These are phyloP conservation scores for Puma concolor DNA, from an alignment of 2,113 vertebrate genomes.

Conservation along the genomic window DNA sequence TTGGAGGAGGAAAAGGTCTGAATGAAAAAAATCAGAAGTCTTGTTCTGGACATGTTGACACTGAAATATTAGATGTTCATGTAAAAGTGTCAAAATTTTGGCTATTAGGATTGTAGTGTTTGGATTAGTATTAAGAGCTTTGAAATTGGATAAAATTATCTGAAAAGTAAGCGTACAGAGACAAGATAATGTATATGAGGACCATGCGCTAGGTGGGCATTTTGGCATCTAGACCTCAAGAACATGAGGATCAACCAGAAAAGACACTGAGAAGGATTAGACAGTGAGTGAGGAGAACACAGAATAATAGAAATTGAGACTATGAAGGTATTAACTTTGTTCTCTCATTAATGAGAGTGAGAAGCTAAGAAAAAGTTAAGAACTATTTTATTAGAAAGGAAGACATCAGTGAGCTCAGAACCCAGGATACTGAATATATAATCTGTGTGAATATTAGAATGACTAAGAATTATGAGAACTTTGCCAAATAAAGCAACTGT, in stretches of 20 bases:
- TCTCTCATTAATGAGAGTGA: neutral
- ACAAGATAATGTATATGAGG: neutral
- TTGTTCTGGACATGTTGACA: neutral
- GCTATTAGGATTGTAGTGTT: neutral
- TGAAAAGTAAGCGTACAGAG: neutral
- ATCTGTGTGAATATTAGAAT: neutral
- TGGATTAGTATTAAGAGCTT: neutral
- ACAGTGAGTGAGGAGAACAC: neutral
- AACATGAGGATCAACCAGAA: neutral
- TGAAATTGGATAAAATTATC: neutral
- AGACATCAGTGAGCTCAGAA: neutral
- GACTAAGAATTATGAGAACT: neutral
- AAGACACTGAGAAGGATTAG: neutral
- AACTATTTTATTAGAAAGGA: neutral
- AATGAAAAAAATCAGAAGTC: neutral
- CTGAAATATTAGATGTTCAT: neutral
- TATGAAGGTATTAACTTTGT: neutral
- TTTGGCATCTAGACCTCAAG: neutral
- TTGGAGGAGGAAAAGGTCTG: neutral
- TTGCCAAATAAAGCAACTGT: neutral
- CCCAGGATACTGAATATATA: neutral
- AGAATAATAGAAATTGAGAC: neutral
- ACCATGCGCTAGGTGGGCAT: neutral
- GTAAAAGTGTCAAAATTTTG: neutral
- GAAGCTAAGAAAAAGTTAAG: neutral